These are phyloP conservation scores for Julus scanicus DNA, from an alignment of 2,888 invertebrate genomes.

Conservation along the genomic window DNA sequence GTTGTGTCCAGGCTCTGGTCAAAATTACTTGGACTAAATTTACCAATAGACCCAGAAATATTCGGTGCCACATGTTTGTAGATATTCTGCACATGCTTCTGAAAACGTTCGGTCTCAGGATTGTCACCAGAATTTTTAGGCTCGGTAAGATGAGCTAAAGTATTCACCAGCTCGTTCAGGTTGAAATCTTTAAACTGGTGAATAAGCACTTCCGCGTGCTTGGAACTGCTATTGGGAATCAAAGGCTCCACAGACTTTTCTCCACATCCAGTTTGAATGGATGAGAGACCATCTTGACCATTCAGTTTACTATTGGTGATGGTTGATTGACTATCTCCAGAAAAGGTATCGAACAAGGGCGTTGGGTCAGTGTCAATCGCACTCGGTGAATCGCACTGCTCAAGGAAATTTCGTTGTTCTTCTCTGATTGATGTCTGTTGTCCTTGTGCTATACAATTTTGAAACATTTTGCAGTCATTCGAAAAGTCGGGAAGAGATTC, in stretches of 20 bases:
- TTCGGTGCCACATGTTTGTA: not conserved
- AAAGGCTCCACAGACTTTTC: not conserved
- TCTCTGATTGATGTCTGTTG: not conserved
- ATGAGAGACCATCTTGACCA: not conserved
- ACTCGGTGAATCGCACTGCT: not conserved
- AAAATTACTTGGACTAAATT: not conserved
- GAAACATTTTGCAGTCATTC: not conserved
- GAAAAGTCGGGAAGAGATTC: not conserved
- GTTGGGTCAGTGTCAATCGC: not conserved
- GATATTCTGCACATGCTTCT: not conserved
- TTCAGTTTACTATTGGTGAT: not conserved
- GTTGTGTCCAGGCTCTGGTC: not conserved
- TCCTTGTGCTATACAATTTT: too few species aligned
- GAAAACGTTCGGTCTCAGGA: not conserved
- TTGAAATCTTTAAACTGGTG: constrained; percentile 39
- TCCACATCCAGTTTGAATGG: not conserved
- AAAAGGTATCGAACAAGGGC: not conserved
- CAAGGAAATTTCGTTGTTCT: not conserved
- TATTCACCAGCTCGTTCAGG: not conserved
- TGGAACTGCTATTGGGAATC: not conserved
- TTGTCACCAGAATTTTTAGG: not conserved
- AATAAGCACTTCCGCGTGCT: not conserved
- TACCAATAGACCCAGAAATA: not conserved
- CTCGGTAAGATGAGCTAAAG: constrained; percentile 9
- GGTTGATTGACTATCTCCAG: not conserved